phyloP scores from a whole-genome alignment of 2,888 invertebrate species.

The Abscondita cerata region DNA sequence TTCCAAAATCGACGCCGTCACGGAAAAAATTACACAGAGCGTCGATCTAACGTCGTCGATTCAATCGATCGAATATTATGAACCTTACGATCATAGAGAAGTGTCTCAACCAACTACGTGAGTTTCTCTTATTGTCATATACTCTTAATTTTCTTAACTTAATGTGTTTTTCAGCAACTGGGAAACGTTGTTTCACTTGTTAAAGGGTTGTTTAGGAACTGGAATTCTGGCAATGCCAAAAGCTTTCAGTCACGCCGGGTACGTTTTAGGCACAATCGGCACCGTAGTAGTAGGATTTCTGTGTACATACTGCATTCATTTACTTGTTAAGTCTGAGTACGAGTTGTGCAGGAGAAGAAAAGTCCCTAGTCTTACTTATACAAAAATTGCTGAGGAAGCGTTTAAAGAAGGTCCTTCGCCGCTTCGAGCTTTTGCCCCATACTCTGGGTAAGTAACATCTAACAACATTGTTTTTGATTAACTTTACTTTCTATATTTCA shows the following conservation, averaged over 20 bases:
- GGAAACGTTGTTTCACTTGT: constrained; percentile 83
- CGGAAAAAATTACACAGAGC: neutral
- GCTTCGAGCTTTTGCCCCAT: constrained; percentile 63
- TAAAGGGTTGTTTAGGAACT: constrained; percentile 92
- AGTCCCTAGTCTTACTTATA: constrained; percentile 83
- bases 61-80: constrained; percentile 62
- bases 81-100: constrained; percentile 71
- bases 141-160: neutral
- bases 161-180: constrained; percentile 66
- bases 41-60: neutral
- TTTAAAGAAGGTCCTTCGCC: constrained; percentile 75
- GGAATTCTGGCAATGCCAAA: constrained; percentile 94
- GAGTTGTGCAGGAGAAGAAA: constrained; percentile 68
- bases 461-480: too few species aligned
- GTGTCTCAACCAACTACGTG: constrained; percentile 78
- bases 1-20: neutral
- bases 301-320: constrained; percentile 87
- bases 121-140: constrained; percentile 53
- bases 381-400: constrained; percentile 72
- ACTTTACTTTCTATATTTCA: constrained; percentile 56
- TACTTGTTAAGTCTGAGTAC: constrained; percentile 75
- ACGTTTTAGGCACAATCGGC: constrained; percentile 78
- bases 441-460: constrained; percentile 65
- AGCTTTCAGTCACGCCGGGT: constrained; percentile 87
- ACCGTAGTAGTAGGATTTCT: constrained; percentile 79